Conservation (phyloP, 37 sponge, comb jelly and placozoan species). For the Theonella swinhoei region DNA sequence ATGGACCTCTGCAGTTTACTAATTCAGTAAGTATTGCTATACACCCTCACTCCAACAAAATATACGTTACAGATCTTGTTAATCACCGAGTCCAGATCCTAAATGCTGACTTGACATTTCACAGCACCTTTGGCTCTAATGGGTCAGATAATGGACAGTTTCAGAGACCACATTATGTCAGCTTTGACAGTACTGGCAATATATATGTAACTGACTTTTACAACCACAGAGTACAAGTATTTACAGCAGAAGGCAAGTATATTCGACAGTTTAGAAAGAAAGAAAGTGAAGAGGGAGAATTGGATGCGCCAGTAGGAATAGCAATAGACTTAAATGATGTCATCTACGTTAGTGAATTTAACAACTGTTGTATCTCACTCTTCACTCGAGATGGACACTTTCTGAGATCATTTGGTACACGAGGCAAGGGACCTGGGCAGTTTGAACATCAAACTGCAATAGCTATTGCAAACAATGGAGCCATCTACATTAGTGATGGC, state of each 20-base stretch:
- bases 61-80: not conserved
- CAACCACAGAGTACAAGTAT: slow-evolving; percentile 32
- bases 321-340: not conserved
- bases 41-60: not conserved
- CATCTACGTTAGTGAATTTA: not conserved
- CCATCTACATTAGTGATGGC: not conserved
- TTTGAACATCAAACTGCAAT: not conserved
- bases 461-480: not conserved
- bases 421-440: not conserved
- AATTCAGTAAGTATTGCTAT: not conserved
- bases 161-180: not conserved
- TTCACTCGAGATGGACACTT: slow-evolving; percentile 1
- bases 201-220: slow-evolving; percentile 25
- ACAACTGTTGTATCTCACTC: not conserved
- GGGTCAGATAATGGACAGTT: slow-evolving; percentile 12
- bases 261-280: slow-evolving; percentile 5
- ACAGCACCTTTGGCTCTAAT: not conserved
- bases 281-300: not conserved
- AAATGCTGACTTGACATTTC: slow-evolving; percentile 21
- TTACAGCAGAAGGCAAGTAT: slow-evolving; percentile 21
- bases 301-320: not conserved
- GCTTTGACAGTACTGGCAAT: slow-evolving; percentile 11
- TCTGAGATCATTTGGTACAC: slow-evolving; percentile 3
- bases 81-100: slow-evolving; percentile 18
- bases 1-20: not conserved